phyloP scores from a whole-genome alignment of 2,797 vertebrate genomes.

The Brotogeris chrysoptera region DNA sequence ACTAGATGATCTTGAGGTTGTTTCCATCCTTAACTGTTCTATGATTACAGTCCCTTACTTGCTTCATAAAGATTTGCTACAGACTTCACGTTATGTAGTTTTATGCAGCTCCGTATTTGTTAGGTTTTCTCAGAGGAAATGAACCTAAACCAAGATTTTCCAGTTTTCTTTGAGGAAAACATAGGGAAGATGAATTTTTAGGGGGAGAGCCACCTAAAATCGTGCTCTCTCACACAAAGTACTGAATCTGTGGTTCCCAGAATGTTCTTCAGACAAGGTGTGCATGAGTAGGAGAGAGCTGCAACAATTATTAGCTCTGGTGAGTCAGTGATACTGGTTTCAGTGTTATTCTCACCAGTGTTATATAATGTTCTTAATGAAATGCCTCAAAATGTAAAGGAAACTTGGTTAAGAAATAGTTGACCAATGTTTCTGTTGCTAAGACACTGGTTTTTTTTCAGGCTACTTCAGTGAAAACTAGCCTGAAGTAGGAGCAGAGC shows the following conservation, averaged over 20 bases:
- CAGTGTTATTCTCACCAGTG: neutral
- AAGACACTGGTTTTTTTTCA: neutral
- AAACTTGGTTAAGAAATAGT: neutral
- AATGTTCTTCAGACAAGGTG: neutral
- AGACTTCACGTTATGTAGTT: neutral
- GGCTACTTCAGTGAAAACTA: neutral
- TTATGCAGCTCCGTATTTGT: neutral
- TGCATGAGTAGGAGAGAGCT: neutral
- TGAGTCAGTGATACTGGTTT: neutral
- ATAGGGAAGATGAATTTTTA: accelerated
- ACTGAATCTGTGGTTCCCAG: neutral
- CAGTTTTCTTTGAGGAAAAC: neutral
- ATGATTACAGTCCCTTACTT: neutral
- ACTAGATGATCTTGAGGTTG: neutral
- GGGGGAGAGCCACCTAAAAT: neutral
- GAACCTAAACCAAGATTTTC: neutral
- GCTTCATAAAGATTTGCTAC: neutral
- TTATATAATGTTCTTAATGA: neutral
- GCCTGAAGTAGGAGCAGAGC: neutral
- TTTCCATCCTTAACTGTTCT: neutral
- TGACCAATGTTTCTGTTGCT: neutral
- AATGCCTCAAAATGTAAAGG: neutral
- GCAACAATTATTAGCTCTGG: neutral
- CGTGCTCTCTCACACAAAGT: neutral
- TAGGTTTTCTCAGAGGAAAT: neutral